phyloP scores from a whole-genome alignment of 2,113 vertebrate species.

The Nothocercus julius region DNA sequence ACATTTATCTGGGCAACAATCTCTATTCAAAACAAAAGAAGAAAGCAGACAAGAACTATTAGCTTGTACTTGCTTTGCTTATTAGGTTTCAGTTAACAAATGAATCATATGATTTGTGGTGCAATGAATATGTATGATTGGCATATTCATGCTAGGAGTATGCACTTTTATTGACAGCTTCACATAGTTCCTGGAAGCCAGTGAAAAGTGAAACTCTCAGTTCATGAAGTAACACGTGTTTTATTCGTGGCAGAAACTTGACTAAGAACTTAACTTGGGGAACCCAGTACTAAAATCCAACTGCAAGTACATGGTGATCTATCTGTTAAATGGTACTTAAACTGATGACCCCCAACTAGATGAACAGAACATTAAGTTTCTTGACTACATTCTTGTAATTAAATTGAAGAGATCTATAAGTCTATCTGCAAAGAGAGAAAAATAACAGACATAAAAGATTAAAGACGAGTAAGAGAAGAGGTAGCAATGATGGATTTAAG shows the following conservation, averaged over 20 bases:
- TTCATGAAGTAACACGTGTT: not conserved
- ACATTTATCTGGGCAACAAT: constrained; percentile 25
- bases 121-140: too few species aligned
- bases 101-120: not conserved
- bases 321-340: not conserved
- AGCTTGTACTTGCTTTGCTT: not conserved
- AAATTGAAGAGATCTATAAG: not conserved
- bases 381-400: not conserved
- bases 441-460: not conserved
- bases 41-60: not conserved
- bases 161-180: not conserved
- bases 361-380: not conserved
- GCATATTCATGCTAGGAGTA: not conserved
- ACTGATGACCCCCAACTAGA: not conserved
- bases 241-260: not conserved
- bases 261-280: not conserved
- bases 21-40: constrained; percentile 52
- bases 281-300: not conserved
- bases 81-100: constrained; percentile 20
- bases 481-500: not conserved
- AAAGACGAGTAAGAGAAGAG: not conserved
- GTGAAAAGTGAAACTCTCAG: not conserved
- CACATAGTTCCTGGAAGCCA: not conserved
- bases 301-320: not conserved
- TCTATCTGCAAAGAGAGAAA: not conserved